phyloP scores from a whole-genome alignment of 2,113 vertebrate species.

The Hemicordylus capensis region DNA sequence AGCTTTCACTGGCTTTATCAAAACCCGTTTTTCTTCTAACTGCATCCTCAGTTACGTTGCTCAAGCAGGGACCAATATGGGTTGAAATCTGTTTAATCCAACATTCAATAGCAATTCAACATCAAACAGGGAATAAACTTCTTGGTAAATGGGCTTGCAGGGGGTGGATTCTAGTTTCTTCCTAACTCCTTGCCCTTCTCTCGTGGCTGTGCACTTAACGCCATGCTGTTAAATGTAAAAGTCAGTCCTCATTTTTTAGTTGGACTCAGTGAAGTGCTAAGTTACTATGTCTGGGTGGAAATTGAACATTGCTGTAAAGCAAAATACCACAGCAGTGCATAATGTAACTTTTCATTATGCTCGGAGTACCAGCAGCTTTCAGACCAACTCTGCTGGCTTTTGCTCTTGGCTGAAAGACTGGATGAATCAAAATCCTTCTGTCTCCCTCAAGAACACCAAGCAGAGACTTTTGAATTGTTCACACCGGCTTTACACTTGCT shows the following conservation, averaged over 20 bases:
- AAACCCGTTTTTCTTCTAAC: too few relatives aligned
- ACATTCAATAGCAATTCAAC: too few relatives aligned
- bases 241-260: neutral
- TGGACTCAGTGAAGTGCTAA: neutral
- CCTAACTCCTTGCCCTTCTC: too few relatives aligned
- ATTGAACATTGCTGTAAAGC: neutral
- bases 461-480: neutral
- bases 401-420: neutral
- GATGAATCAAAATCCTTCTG: neutral
- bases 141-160: too few relatives aligned
- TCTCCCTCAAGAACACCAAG: neutral
- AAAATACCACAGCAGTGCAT: neutral
- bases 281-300: neutral
- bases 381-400: neutral
- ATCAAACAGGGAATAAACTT: too few relatives aligned
- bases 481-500: neutral
- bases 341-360: neutral
- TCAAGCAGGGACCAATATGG: too few relatives aligned
- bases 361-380: neutral
- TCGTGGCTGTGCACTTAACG: neutral
- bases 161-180: too few relatives aligned
- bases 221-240: neutral
- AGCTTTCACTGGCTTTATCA: too few relatives aligned
- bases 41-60: too few relatives aligned
- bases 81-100: too few relatives aligned